phyloP scores from a whole-genome alignment of 1,140 invertebrate genomes.

The Neelides sp. region DNA sequence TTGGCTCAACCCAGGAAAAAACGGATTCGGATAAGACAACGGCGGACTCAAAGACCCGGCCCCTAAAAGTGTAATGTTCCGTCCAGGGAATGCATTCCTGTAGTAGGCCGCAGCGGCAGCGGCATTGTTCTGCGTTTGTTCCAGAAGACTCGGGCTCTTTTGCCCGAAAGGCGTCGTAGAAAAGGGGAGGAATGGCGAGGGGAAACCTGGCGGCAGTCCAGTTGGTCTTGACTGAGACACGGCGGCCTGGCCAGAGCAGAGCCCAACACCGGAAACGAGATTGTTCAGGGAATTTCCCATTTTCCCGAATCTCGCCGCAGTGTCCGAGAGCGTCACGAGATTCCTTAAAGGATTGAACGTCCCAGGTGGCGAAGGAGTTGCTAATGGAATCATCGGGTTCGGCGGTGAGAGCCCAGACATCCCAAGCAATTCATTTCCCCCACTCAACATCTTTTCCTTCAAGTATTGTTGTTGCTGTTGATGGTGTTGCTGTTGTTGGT shows the following conservation, averaged over 20 bases:
- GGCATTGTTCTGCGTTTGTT: too few species aligned
- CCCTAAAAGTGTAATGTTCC: background rate
- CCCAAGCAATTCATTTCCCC: too few species aligned
- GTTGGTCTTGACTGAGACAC: too few species aligned
- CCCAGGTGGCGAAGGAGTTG: conserved; percentile 13
- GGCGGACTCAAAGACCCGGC: conserved; percentile 8
- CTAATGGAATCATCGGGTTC: conserved; percentile 13
- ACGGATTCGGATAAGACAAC: background rate
- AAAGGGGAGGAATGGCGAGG: background rate
- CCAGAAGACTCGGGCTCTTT: too few species aligned
- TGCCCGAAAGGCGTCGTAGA: too few species aligned
- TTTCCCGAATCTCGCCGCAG: conserved; percentile 24
- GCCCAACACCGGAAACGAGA: conserved; percentile 15
- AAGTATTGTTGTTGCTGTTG: background rate
- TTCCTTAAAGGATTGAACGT: conserved; percentile 20
- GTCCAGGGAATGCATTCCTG: background rate
- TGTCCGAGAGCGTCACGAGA: conserved; percentile 23
- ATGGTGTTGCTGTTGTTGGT: conserved; percentile 10
- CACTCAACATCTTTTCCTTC: background rate
- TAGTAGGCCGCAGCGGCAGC: conserved; percentile 4
- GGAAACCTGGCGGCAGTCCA: background rate
- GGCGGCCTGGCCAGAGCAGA: conserved; percentile 6
- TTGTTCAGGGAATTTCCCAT: conserved; percentile 17
- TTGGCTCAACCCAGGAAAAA: too few species aligned
- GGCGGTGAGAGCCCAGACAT: conserved; percentile 11